Base-by-base conservation (phyloP, 2,113 vertebrate species). In the Apodemus sylvaticus region DNA sequence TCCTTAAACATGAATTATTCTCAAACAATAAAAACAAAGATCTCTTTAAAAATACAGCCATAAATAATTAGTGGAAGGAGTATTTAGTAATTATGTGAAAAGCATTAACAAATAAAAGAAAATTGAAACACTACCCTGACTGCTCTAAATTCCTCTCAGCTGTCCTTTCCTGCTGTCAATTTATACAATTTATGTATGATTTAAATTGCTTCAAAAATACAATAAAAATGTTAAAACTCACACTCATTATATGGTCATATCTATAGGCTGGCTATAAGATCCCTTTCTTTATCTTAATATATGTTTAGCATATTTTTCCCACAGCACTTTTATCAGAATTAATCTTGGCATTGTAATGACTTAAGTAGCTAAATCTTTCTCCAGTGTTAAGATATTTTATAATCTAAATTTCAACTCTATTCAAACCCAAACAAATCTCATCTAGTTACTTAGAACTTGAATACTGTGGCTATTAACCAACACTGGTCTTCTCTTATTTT, bases 361-460 rank as follows among this genome's bases (percentile, higher is more conserved):
- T 24, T 64, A 70, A 7, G 14, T 42, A 83, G 94, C 36, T 20
- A 89, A 74, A 73, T 26, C 31, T 93, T 82, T 89, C 60, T 83
- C 29, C 29, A 87, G 26, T 42, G 24, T 76, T 74, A 79, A 90
- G 26, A 87, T 64, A 45, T 68, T 62, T 90, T 86, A 4, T 39
- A 93, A 95, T 12, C 45, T n/a, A 86, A 77, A 93, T 73, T 74
- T 20, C 22, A 92, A 77, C 48, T 73, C 42, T 66, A 51, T 66
- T 77, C 11, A 92, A 90, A 78, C 14, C 60, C 62, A 87, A 70
- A 12, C 10, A 68, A 74, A 76, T 62, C 55, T n/a, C 14, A 92
- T 76, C 45, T 22, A 94, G 31, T 83, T 90, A 62, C 22, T 87
- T 81, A 96, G 58, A 87, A 92, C 11, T 93, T 74, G 91, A 90